Evolutionary conservation across 2,888 invertebrate genomes (phyloP).

Genomic region (Archips crataeganus): DNA sequence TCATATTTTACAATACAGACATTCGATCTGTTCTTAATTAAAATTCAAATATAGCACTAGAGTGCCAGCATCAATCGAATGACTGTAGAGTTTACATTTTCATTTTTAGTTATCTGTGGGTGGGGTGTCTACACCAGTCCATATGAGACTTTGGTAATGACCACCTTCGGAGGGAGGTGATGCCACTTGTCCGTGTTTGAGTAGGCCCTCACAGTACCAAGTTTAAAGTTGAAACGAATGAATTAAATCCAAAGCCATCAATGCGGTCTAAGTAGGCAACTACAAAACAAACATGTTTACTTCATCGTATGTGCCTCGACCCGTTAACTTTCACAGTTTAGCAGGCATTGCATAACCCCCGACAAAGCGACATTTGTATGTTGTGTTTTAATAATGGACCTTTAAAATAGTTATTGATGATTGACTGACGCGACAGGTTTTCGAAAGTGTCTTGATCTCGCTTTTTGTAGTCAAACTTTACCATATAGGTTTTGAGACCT

Average conservation of each 20-base stretch:
- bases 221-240: not conserved
- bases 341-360: constrained; percentile 7
- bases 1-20: no score
- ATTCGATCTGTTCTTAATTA: no score
- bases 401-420: constrained; percentile 13
- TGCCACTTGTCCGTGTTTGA: no score
- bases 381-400: constrained; percentile 3
- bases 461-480: not conserved
- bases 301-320: not conserved
- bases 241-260: not conserved
- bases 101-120: no score
- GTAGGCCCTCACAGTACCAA: no score
- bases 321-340: constrained; percentile 18
- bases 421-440: constrained; percentile 15
- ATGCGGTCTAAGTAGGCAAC: not conserved
- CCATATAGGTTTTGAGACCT: not conserved
- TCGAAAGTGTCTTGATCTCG: constrained; percentile 4
- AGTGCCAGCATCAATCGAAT: no score
- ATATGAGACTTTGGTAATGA: no score
- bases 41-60: no score
- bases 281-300: constrained; percentile 1
- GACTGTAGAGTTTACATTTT: no score
- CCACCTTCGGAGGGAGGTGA: no score
- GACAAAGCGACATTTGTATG: not conserved
- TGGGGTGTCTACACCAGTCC: no score